Base-by-base conservation (phyloP, 2,113 vertebrate species). In the Cryptotis parvus region DNA sequence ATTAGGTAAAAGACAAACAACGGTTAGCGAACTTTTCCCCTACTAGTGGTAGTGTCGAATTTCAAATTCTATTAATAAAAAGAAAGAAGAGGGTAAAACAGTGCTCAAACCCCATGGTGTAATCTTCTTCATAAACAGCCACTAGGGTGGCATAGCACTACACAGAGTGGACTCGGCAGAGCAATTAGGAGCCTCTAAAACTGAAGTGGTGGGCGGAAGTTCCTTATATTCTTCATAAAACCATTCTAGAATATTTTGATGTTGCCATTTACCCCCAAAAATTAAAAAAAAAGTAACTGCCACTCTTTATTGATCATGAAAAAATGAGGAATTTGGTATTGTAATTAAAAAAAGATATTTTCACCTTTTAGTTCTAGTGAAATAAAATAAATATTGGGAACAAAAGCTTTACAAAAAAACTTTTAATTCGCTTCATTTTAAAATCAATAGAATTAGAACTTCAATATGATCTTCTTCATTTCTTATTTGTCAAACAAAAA, bases 81-180 rank as follows among this genome's bases (percentile, higher is more conserved):
- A 6, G 14, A 14, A 63, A 89, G 18, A 31, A 35, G 24, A 66
- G 2, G 9, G 5, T 15, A 12, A 52, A 66, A 3, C 10, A 55
- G 14, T 5, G 26, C 1, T 14, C 10, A 4, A 14, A 20, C 35
- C n/a, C 33, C 43, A 26, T 1, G 7, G 20, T 33, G 61, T 65
- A 12, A 39, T 16, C 9, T 80, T n/a, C 92, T 58, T 31, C 72
- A 31, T 7, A 10, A 29, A 6, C 8, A 9, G n/a, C 97, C 97
- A 96, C 96, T 86, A 97, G 97, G n/a, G 81, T 97, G 97, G 96
- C 93, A 84, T 91, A 75, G 39, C 24, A 58, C 82, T 45, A 95
- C 94, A 88, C 74, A 26, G 22, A 66, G 93, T 91, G 9, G 35
- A 12, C 7, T 39, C 0, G 26, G 41, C 63, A 1, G 9, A 29